Base-by-base conservation (phyloP, 2,113 vertebrate species). In the Cacatua alba region DNA sequence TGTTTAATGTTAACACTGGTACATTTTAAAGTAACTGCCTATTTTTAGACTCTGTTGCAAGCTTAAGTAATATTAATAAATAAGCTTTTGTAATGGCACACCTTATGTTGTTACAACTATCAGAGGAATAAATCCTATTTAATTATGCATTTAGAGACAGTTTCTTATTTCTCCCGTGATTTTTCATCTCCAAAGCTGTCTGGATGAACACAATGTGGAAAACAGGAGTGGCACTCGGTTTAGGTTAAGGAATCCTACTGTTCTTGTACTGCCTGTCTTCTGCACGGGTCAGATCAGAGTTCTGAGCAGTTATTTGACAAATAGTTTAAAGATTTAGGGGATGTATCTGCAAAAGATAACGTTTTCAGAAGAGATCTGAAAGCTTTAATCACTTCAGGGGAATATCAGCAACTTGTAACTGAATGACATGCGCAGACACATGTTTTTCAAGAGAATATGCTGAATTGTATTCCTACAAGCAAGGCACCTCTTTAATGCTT, bases 381-480 rank as follows among this genome's bases (percentile, higher is more conserved):
- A 90, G 62, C 80, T 86, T 91, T 91, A 75, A 91, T 82, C 21
- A 25, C 88, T 82, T 88, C 13, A 75, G 88, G 78, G 75, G 80
- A 83, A 29, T 63, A 79, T 5, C 72, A 86, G 63, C 44, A 80
- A 5, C 55, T 81, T 13, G 5, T 76, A 64, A 20, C 43, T 91
- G 41, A 21, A 2, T 41, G 88, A 76, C 63, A 43, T 33, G 41
- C 43, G 48, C 20, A 57, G n/a, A 44, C 67, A 48, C 12, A 1
- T 20, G 35, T 63, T 93, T 94, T 82, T 82, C 52, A 33, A 17
- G 64, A 77, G 83, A n/a, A 39, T 20, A 2, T 29, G 9, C 23
- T 79, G 62, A 43, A 48, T 76, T 90, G 41, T 59, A 59, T 83
- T 48, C n/a, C 71, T n/a, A 41, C 44, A 74, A 62, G 71, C 37